Evolutionary conservation across 1,140 invertebrate genomes (phyloP).

Genomic region (Dolichoris vasculosae): DNA sequence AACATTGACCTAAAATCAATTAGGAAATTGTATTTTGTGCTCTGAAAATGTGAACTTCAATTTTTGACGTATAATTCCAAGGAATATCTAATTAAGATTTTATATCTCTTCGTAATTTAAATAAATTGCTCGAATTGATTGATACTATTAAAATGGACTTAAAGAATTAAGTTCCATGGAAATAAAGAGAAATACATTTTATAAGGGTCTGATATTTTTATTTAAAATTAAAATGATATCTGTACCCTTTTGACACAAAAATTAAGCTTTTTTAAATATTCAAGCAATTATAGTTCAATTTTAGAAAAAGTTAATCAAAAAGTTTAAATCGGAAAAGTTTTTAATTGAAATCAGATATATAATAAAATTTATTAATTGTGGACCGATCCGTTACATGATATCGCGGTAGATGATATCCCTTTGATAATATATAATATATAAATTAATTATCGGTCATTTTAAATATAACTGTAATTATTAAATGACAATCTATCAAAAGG

Average conservation of each 20-base stretch:
- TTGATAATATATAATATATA: too few relatives aligned
- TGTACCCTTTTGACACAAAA: not conserved
- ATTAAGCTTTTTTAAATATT: not conserved
- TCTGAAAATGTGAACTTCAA: not conserved
- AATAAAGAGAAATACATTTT: not conserved
- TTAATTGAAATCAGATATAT: not conserved
- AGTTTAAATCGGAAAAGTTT: not conserved
- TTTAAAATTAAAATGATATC: not conserved
- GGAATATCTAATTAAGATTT: not conserved
- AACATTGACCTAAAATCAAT: too few relatives aligned
- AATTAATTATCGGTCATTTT: too few relatives aligned
- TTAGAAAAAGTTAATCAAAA: not conserved
- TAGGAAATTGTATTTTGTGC: too few relatives aligned
- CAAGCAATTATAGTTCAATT: not conserved
- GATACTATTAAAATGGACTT: not conserved
- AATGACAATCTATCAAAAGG: too few relatives aligned
- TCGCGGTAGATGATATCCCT: too few relatives aligned
- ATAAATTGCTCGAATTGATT: not conserved
- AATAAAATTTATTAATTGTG: too few relatives aligned
- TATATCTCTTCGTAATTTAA: not conserved
- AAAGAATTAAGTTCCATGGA: not conserved
- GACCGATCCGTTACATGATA: too few relatives aligned
- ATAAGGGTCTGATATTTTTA: not conserved
- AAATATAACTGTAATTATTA: too few relatives aligned
- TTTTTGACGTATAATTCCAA: not conserved